Percentiles rank a stretch among this genome's conserved stretches.
phyloP scores from a whole-genome alignment of 2,113 vertebrate species.

The Echinops telfairi region DNA sequence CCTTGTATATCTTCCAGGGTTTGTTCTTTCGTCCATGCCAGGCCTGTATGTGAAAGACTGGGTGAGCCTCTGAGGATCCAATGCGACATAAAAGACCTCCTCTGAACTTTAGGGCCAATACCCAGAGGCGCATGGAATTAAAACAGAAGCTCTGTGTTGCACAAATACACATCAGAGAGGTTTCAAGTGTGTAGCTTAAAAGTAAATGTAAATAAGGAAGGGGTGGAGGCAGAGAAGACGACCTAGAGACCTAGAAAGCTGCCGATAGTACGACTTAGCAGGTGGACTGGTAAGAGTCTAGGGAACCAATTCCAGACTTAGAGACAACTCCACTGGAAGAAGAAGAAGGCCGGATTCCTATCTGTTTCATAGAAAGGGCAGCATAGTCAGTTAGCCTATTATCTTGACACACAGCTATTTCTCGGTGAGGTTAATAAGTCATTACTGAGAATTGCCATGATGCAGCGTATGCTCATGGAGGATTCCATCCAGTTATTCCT shows the following conservation, averaged over 20 bases:
- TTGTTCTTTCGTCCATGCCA: too few relatives aligned
- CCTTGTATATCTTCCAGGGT: too few relatives aligned
- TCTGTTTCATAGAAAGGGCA: background rate
- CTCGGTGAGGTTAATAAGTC: background rate
- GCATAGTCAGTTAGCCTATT: background rate
- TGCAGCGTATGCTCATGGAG: background rate
- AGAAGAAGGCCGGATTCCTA: background rate
- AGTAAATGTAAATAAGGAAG: too few relatives aligned
- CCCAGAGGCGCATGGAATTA: too few relatives aligned
- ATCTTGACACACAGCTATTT: background rate
- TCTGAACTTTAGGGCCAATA: too few relatives aligned
- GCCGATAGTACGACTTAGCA: background rate
- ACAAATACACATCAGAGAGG: too few relatives aligned
- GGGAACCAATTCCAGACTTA: background rate
- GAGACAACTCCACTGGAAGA: background rate
- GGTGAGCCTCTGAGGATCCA: too few relatives aligned
- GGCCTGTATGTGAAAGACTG: too few relatives aligned
- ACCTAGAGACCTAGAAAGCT: background rate
- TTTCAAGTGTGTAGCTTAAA: too few relatives aligned
- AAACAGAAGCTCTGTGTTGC: too few relatives aligned
- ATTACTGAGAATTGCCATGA: background rate
- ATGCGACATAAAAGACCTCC: too few relatives aligned
- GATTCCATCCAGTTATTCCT: background rate
- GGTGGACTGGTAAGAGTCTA: background rate
- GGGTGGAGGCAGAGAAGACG: too few relatives aligned